Evolutionary conservation across 2,888 invertebrate genomes (phyloP), one percentile per base, ranked within the genome.

Genomic region (Lymantria dispar): DNA sequence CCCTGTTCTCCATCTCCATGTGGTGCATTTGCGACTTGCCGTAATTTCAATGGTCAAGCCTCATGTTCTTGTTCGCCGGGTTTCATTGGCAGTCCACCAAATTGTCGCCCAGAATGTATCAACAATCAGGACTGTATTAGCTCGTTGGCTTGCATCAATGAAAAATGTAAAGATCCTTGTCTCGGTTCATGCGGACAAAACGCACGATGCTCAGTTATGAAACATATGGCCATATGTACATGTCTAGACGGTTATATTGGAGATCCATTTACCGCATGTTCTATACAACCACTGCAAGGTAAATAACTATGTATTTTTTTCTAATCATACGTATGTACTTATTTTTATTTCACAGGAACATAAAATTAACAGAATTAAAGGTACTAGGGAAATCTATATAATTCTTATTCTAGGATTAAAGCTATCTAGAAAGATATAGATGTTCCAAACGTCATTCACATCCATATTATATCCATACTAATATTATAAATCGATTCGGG

Each of bases 1-100:
- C 94, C 95, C 1, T 95, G 95, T 70, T 80, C 92, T 10, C 95
- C 94, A 42, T 94, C 94, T 8, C 94, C 94, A 0, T 95, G 95
- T 72, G 95, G 95, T 37, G 82, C 92, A n/a, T 92, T 94, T 71
- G 92, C 94, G 9, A 83, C 91, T 47, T 95, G 95, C 63, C 88
- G 92, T 45, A 86, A 90, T 50, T 80, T 89, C 30, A 90, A 88
- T 54, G 92, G 89, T 13, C 91, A 92, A 69, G 89, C 93, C n/a
- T 92, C 93, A 12, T 94, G 94, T 70, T 93, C 93, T 11, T 94
- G 95, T 70, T 77, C 92, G 33, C 76, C 88, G 33, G 91, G 91
- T 45, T 94, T 93, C 69, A 86, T 93, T 44, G 95, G 95, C 46
- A 93, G 92, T 60, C 94, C 95, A 47, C 94, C 95, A 5, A 93